phyloP scores from a whole-genome alignment of 64 coral and sea anemone genomes.

The Porites australiensis region DNA sequence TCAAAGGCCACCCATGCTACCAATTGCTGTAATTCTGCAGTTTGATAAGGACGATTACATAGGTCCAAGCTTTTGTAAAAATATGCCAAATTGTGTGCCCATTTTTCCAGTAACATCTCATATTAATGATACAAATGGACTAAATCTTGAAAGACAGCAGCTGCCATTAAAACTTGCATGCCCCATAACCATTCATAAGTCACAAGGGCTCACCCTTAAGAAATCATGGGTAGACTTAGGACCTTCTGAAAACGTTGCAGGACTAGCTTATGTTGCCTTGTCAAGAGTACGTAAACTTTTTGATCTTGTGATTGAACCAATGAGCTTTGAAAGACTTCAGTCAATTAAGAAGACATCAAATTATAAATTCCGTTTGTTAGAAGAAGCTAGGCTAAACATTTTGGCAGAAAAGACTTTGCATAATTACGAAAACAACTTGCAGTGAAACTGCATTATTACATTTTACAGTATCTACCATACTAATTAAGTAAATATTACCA shows the following conservation, averaged over 20 bases:
- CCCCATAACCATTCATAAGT: slow-evolving; percentile 49
- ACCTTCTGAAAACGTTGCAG: slow-evolving; percentile 4
- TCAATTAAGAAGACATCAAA: not conserved
- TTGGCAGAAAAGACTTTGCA: slow-evolving; percentile 58
- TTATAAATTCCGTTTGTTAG: slow-evolving; percentile 14
- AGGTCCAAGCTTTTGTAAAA: slow-evolving; percentile 26
- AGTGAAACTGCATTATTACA: slow-evolving; percentile 62
- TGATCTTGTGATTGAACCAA: slow-evolving; percentile 2
- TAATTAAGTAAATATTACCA: slow-evolving; percentile 68
- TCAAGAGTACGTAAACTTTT: slow-evolving; percentile 15
- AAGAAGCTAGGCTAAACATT: slow-evolving; percentile 45
- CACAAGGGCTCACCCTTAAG: slow-evolving; percentile 37
- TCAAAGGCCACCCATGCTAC: slow-evolving; percentile 31
- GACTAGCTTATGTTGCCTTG: slow-evolving; percentile 18
- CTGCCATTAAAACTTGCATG: slow-evolving; percentile 49
- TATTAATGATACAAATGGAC: slow-evolving; percentile 8
- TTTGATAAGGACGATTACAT: slow-evolving; percentile 44
- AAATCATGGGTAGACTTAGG: slow-evolving; percentile 1
- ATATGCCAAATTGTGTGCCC: slow-evolving; percentile 27
- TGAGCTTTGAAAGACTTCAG: slow-evolving; percentile 5
- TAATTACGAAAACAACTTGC: slow-evolving; percentile 57
- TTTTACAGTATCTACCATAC: slow-evolving; percentile 70
- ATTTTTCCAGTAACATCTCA: slow-evolving; percentile 28
- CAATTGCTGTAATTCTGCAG: slow-evolving; percentile 49
- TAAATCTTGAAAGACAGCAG: slow-evolving; percentile 33